Evolutionary conservation across 1,140 invertebrate species (phyloP).

Genomic region (Drosophila quadrilineata): DNA sequence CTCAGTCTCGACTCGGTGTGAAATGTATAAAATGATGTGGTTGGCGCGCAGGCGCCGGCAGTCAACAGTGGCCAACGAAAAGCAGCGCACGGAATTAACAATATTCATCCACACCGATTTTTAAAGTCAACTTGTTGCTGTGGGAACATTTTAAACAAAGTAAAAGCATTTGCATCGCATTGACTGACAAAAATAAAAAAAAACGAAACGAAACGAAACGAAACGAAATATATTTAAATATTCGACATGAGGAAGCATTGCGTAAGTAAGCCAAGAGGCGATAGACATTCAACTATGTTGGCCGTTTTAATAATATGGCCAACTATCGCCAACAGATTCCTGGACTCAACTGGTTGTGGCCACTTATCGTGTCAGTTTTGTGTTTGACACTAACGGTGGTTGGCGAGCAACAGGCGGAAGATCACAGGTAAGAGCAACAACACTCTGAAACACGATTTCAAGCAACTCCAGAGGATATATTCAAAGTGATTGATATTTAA

Average conservation of each 20-base stretch:
- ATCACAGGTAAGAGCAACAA: constrained; percentile 52
- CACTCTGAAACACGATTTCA: not conserved
- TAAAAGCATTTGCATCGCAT: too few species aligned
- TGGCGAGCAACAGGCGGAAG: constrained; percentile 51
- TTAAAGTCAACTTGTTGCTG: too few species aligned
- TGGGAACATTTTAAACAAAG: constrained; percentile 24
- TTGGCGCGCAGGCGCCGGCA: constrained; percentile 69
- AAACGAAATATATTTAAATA: not conserved
- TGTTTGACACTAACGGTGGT: constrained; percentile 32
- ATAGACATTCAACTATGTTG: constrained; percentile 26
- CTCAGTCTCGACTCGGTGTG: constrained; percentile 20
- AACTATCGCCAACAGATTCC: constrained; percentile 24
- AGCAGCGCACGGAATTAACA: constrained; percentile 24
- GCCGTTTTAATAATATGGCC: too few species aligned
- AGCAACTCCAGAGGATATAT: too few species aligned
- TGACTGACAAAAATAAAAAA: too few species aligned
- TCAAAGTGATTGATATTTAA: too few species aligned
- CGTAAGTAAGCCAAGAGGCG: constrained; percentile 54
- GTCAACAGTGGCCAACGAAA: constrained; percentile 37
- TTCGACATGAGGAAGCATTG: constrained; percentile 67
- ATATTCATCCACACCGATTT: not conserved
- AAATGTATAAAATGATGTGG: constrained; percentile 72
- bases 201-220: too few species aligned
- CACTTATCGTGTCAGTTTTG: constrained; percentile 21
- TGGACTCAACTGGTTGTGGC: constrained; percentile 32